Evolutionary conservation across 2,113 vertebrate genomes (phyloP).

Genomic region (Takifugu bimaculatus): DNA sequence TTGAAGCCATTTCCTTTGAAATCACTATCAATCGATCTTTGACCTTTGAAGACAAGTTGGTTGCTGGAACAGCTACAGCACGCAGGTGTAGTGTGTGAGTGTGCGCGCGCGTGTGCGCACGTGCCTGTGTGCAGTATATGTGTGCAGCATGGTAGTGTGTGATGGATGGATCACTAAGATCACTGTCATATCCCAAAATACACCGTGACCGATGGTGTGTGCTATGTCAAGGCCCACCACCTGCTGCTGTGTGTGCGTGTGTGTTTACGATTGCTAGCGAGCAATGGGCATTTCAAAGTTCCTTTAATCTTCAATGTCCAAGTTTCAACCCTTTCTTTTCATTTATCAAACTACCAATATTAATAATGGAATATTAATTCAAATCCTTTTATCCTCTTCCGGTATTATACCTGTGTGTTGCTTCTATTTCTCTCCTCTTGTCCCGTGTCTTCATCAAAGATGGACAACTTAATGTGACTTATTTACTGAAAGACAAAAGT

Average conservation of each 20-base stretch:
- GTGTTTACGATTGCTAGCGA: not conserved
- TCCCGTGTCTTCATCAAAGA: not conserved
- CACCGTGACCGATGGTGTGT: slow-evolving; percentile 55
- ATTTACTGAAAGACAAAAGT: not conserved
- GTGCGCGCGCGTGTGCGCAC: slow-evolving; percentile 9
- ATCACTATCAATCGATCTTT: not conserved
- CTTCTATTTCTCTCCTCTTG: not conserved
- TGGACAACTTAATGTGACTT: no score
- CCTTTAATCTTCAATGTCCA: not conserved
- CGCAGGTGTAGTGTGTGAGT: slow-evolving; percentile 1
- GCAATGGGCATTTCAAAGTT: not conserved
- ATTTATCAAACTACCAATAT: not conserved
- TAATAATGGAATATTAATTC: not conserved
- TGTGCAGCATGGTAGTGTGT: slow-evolving; percentile 19
- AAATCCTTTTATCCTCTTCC: not conserved
- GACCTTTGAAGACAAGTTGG: not conserved
- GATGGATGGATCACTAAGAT: slow-evolving; percentile 36
- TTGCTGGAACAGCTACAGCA: not conserved
- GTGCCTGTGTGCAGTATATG: slow-evolving; percentile 6
- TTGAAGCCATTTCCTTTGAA: not conserved
- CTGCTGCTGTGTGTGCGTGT: slow-evolving; percentile 32
- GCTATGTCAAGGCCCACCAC: slow-evolving; percentile 56
- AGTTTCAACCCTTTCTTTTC: not conserved
- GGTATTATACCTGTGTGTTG: not conserved
- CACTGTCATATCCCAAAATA: slow-evolving; percentile 70